Evolutionary conservation across 2,113 vertebrate genomes (phyloP), one percentile per base, ranked within the genome.

Genomic region (Malurus melanocephalus): DNA sequence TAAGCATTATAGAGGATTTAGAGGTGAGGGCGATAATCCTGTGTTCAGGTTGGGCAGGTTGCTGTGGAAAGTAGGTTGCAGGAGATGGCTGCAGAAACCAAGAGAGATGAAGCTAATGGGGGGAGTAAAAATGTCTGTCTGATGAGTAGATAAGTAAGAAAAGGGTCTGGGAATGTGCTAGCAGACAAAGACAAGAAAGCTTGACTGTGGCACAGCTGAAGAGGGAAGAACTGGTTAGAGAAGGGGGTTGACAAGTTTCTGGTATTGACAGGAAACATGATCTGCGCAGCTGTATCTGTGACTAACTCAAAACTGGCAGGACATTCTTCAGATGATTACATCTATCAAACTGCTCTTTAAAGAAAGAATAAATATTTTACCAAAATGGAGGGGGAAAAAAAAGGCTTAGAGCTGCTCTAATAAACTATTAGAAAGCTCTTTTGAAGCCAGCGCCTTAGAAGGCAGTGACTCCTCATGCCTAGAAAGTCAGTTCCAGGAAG

Each of bases 341-440:
- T 92, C 71, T 95, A 95, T 97, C 94, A 94, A 95, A 95, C 80
- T 94, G 89, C 94, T 89, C 92, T 85, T 94, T 96, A 96, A 95
- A 95, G 96, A 95, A 95, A 94, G 95, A 89, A 89, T 88, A 95
- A 95, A 95, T 94, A 93, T 92, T 93, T 92, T 93, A 92, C 94
- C 60, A 79, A 79, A 94, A 93, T 2, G 12, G 16, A 45, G 10
- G 12, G 9, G 4, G 1, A 0, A 1, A 49, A 51, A 56, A 66
- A 65, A 55, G 33, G 13, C 82, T 89, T 55, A 69, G 48, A 73
- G 51, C 46, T 85, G 93, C 96, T 95, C 95, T 94, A 93, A 92
- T 95, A 91, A 94, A 93, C 89, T 95, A 94, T 87, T 86, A 95
- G 93, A 95, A 95, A 93, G 91, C 92, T 94, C 82, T 93, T 97